Percentiles rank a stretch among this genome's conserved stretches.
Evolutionary conservation across 2,797 vertebrate species (phyloP).

Genomic region (Aphelocoma californica): DNA sequence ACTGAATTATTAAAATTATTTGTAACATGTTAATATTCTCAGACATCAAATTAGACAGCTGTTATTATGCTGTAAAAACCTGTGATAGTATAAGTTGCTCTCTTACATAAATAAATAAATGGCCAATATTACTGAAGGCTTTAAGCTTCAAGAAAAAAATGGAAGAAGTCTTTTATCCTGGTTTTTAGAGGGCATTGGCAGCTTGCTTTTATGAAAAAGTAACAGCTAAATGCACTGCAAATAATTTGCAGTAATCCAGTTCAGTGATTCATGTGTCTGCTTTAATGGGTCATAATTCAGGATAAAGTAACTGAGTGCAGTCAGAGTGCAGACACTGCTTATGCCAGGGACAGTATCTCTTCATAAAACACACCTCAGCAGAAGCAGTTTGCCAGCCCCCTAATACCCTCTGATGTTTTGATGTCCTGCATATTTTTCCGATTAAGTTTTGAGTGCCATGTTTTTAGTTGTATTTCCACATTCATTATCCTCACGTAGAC

Average conservation of each 20-base stretch:
- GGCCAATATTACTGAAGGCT: constrained; percentile 74
- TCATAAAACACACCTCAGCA: constrained; percentile 85
- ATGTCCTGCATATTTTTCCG: constrained; percentile 89
- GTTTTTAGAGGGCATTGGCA: constrained; percentile 85
- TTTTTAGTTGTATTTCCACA: constrained; percentile 88
- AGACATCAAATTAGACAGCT: constrained; percentile 70
- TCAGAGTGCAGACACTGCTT: constrained; percentile 79
- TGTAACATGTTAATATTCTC: constrained; percentile 68
- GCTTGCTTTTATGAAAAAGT: constrained; percentile 85
- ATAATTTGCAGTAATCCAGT: constrained; percentile 88
- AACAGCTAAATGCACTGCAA: constrained; percentile 88
- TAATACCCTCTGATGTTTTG: constrained; percentile 86
- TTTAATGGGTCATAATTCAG: constrained; percentile 89
- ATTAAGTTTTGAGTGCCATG: constrained; percentile 88
- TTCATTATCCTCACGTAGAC: constrained; percentile 87
- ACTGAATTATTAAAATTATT: constrained; percentile 68
- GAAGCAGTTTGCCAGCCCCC: constrained; percentile 81
- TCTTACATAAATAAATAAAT: constrained; percentile 82
- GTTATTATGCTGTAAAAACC: constrained; percentile 72
- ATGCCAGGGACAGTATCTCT: constrained; percentile 83
- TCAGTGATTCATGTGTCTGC: constrained; percentile 87
- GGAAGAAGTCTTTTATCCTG: constrained; percentile 83
- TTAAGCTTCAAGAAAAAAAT: constrained; percentile 76
- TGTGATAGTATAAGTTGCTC: constrained; percentile 73
- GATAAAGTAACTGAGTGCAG: constrained; percentile 82